These are phyloP conservation scores for Aythya fuligula DNA, from an alignment of 2,797 vertebrate genomes.

Conservation along the genomic window DNA sequence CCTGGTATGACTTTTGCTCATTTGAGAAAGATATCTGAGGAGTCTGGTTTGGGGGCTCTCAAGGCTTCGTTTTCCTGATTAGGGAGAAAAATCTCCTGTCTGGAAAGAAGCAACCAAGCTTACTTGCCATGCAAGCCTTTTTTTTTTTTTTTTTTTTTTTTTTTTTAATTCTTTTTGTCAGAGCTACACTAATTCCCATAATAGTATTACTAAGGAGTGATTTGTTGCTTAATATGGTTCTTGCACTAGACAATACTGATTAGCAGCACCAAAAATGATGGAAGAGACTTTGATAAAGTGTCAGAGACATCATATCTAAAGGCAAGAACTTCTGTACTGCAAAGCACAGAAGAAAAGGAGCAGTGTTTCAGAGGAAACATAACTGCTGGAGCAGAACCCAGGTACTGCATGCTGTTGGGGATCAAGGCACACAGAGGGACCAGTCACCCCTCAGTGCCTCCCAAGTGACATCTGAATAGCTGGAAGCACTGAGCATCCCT, in stretches of 20 bases:
- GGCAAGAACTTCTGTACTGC: not conserved
- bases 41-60: not conserved
- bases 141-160: not conserved
- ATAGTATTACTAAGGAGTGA: not conserved
- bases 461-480: not conserved
- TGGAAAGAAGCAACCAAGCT: not conserved
- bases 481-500: not conserved
- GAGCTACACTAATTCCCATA: not conserved
- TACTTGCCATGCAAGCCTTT: not conserved
- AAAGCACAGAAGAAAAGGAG: not conserved
- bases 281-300: not conserved
- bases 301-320: not conserved
- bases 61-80: not conserved
- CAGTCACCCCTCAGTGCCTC: not conserved
- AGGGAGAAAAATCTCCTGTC: not conserved
- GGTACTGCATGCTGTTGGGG: too few species aligned
- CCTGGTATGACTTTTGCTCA: not conserved
- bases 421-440: not conserved
- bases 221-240: not conserved
- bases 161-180: not conserved
- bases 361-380: not conserved
- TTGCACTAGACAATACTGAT: not conserved
- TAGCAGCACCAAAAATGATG: not conserved
- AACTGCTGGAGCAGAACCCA: accelerated
- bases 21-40: not conserved